Evolutionary conservation across 2,113 vertebrate species (phyloP).

Genomic region (Centropus unirufus): DNA sequence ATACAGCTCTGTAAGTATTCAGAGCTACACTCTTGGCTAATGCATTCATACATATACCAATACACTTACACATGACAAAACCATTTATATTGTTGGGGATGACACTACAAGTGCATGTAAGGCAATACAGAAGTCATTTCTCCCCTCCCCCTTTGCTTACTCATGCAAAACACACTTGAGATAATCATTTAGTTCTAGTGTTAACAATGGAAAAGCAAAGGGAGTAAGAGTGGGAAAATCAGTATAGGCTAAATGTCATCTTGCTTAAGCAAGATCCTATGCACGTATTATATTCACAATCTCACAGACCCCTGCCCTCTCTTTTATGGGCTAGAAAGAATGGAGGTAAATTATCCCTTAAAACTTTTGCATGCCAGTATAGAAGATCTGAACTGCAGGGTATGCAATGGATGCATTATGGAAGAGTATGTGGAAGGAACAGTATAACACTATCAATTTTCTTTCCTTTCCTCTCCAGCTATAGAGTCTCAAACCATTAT

Average conservation of each 20-base stretch:
- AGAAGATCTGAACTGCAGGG: not conserved
- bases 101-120: not conserved
- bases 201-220: not conserved
- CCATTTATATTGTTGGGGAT: not conserved
- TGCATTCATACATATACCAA: not conserved
- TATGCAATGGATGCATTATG: not conserved
- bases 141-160: not conserved
- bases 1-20: not conserved
- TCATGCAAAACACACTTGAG: not conserved
- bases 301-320: not conserved
- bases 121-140: not conserved
- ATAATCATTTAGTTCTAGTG: not conserved
- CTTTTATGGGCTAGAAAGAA: not conserved
- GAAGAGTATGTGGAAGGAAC: not conserved
- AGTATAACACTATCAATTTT: not conserved
- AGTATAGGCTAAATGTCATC: not conserved
- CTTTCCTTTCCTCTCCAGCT: not conserved
- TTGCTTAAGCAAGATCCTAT: not conserved
- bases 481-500: slow-evolving; percentile 9
- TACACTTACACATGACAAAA: accelerated
- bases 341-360: not conserved
- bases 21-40: not conserved
- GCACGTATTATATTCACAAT: not conserved
- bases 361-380: not conserved
- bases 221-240: not conserved